These are phyloP conservation scores for Takifugu ocellatus DNA, from an alignment of 2,797 vertebrate genomes.

Conservation along the genomic window DNA sequence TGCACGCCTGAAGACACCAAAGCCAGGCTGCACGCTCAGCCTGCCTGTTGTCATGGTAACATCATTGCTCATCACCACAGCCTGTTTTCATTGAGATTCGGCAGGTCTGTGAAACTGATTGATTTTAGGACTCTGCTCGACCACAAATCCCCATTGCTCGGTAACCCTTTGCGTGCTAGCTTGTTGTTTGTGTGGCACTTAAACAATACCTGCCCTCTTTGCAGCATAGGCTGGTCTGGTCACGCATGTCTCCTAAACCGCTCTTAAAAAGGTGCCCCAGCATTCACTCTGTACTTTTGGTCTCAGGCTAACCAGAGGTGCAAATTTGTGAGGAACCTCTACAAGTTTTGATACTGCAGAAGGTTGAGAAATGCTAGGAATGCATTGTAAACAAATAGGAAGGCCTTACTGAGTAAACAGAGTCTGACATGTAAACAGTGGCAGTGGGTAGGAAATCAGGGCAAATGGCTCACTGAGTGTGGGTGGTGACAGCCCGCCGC, in stretches of 20 bases:
- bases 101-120: slow-evolving; percentile 80
- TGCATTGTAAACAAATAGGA: slow-evolving; percentile 27
- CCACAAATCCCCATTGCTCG: slow-evolving; percentile 62
- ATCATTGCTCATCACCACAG: slow-evolving; percentile 80
- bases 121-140: slow-evolving; percentile 83
- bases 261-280: too few relatives aligned
- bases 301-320: not conserved
- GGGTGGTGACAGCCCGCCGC: slow-evolving; percentile 44
- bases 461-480: slow-evolving; percentile 43
- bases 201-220: slow-evolving; percentile 11
- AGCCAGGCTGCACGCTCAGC: slow-evolving; percentile 77
- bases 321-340: slow-evolving; percentile 1
- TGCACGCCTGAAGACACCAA: slow-evolving; percentile 68
- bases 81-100: slow-evolving; percentile 89
- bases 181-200: slow-evolving; percentile 37
- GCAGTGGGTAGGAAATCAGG: slow-evolving; percentile 42
- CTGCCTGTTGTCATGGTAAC: slow-evolving; percentile 95
- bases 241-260: slow-evolving; percentile 36
- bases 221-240: slow-evolving; percentile 11
- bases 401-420: slow-evolving; percentile 47
- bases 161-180: slow-evolving; percentile 41
- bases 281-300: slow-evolving; percentile 11
- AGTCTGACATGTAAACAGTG: slow-evolving; percentile 49
- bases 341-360: slow-evolving; percentile 33
- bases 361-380: slow-evolving; percentile 19